Conservation (phyloP, 2,113 vertebrate genomes). For the Silurus meridionalis region DNA sequence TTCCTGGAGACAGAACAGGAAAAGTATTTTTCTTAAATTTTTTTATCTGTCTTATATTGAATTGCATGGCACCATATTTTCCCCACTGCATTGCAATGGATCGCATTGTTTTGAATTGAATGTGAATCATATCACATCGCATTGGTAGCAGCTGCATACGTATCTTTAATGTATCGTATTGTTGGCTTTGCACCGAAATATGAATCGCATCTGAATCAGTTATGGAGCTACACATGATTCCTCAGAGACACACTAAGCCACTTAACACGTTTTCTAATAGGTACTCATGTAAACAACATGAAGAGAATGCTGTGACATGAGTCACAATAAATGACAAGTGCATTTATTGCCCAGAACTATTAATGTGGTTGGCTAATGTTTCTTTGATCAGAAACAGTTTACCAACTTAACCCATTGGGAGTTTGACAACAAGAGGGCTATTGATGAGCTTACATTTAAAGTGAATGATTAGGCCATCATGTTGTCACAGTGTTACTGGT, state of each 20-base stretch:
- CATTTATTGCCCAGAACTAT: not conserved
- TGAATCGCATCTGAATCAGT: too few relatives aligned
- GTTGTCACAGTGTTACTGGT: not conserved
- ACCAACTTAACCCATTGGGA: not conserved
- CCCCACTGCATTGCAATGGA: too few relatives aligned
- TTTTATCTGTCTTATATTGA: too few relatives aligned
- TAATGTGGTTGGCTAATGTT: not conserved
- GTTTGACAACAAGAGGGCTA: not conserved
- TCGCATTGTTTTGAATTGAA: too few relatives aligned
- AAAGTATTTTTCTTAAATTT: too few relatives aligned
- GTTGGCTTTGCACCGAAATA: too few relatives aligned
- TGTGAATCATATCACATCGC: too few relatives aligned
- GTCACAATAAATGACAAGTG: not conserved
- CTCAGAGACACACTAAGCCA: constrained; percentile 1
- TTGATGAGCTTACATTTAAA: not conserved
- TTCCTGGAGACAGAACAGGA: too few relatives aligned
- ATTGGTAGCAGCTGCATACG: too few relatives aligned
- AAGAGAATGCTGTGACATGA: not conserved
- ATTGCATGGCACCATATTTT: too few relatives aligned
- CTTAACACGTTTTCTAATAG: not conserved
- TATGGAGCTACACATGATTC: not conserved
- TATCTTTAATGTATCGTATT: too few relatives aligned
- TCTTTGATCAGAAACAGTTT: not conserved
- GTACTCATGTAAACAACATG: not conserved
- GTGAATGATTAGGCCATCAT: constrained; percentile 3